These are phyloP conservation scores for Tokudaia muenninki DNA, from an alignment of 2,797 vertebrate genomes.

Conservation along the genomic window DNA sequence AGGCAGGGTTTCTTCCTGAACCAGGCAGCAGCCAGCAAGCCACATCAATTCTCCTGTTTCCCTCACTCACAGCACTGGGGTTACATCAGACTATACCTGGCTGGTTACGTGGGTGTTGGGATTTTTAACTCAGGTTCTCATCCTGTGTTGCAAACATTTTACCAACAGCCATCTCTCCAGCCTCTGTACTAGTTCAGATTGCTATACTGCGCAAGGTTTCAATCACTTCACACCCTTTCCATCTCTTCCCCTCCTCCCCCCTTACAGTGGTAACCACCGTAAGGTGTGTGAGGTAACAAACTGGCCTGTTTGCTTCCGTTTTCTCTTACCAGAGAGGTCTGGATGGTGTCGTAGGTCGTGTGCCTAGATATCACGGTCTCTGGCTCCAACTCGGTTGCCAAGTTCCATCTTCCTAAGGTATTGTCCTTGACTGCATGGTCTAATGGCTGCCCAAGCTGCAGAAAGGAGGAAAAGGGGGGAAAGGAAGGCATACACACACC, in stretches of 20 bases:
- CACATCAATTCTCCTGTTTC: background rate
- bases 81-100: background rate
- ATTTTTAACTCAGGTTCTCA: background rate
- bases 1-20: background rate
- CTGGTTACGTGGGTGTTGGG: background rate
- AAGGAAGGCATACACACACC: background rate
- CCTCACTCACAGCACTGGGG: too few species aligned
- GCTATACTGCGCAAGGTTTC: background rate
- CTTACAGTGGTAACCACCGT: background rate
- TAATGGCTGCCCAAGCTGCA: background rate
- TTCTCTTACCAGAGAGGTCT: background rate
- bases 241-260: too few species aligned
- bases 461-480: background rate
- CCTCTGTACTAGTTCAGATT: background rate
- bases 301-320: background rate
- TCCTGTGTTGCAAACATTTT: background rate
- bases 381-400: background rate
- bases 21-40: background rate
- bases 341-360: background rate
- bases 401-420: background rate
- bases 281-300: background rate
- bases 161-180: background rate
- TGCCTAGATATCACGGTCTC: background rate
- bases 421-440: background rate
- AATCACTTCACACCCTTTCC: background rate